Evolutionary conservation across 2,113 vertebrate species (phyloP).

Genomic region (Tupaia chinensis): DNA sequence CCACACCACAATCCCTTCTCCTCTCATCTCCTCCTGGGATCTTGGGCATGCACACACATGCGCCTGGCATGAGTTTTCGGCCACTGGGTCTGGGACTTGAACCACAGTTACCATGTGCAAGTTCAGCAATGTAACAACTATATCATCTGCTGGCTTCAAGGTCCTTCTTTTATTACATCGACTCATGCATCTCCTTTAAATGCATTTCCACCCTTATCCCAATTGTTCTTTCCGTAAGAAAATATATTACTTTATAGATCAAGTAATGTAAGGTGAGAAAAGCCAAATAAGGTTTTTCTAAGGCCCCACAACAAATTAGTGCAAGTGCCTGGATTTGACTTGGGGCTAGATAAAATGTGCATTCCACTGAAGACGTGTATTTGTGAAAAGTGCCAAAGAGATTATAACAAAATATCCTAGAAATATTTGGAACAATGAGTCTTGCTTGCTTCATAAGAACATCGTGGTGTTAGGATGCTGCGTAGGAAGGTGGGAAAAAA

Average conservation of each 20-base stretch:
- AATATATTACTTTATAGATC: background rate
- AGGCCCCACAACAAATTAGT: background rate
- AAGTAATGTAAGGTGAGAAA: background rate
- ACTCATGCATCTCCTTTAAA: background rate
- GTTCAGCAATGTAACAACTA: no score
- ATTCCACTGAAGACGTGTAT: background rate
- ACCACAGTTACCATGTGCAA: no score
- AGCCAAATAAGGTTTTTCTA: background rate
- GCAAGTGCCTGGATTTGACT: background rate
- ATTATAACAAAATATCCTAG: background rate
- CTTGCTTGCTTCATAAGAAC: background rate
- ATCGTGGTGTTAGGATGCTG: fast-evolving
- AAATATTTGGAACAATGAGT: background rate
- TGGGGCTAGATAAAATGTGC: background rate
- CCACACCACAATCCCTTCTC: no score
- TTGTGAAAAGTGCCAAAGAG: background rate
- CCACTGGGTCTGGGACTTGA: no score
- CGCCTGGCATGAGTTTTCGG: no score
- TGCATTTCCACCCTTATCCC: background rate
- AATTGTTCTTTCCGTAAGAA: background rate
- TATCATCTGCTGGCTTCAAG: no score
- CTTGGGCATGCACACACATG: no score
- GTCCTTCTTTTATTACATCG: background rate
- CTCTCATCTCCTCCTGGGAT: no score
- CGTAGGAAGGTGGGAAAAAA: fast-evolving